Conservation (phyloP, 37 sponge, comb jelly and placozoan species). For the Oopsacas minuta region DNA sequence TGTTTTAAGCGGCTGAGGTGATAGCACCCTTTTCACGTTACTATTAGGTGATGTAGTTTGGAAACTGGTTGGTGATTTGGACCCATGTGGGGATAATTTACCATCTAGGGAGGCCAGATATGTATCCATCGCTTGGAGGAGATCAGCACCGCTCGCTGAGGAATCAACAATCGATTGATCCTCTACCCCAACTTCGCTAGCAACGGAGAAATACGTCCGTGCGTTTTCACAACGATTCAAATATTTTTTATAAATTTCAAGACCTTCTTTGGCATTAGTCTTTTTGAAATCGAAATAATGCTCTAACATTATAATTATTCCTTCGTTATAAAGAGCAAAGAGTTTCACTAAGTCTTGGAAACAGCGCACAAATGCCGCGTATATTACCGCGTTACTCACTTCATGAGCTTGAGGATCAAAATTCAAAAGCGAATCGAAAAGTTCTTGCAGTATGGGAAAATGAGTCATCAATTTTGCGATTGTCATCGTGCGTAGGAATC, state of each 20-base stretch:
- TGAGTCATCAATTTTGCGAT: constrained; percentile 32
- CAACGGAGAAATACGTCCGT: neutral
- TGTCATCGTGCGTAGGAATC: constrained; percentile 2
- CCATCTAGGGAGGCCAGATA: neutral
- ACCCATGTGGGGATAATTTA: neutral
- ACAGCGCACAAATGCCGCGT: constrained; percentile 58
- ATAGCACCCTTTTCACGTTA: neutral
- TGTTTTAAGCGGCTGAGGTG: neutral
- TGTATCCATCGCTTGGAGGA: constrained; percentile 12
- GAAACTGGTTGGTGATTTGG: neutral
- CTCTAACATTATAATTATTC: constrained; percentile 31
- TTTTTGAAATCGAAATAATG: constrained; percentile 16
- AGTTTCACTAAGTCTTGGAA: constrained; percentile 65
- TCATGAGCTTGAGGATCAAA: constrained; percentile 47
- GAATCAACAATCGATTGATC: neutral
- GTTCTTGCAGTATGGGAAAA: constrained; percentile 32
- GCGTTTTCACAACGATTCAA: constrained; percentile 8
- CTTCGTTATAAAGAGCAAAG: constrained; percentile 66
- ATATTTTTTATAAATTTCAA: constrained; percentile 10
- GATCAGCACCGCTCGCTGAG: neutral
- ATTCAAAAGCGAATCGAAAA: constrained; percentile 45
- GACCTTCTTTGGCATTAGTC: neutral
- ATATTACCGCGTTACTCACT: constrained; percentile 70
- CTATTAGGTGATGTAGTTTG: neutral
- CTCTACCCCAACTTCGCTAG: neutral